Evolutionary conservation across 1,140 invertebrate genomes (phyloP).

Genomic region (Meloidogyne floridensis): DNA sequence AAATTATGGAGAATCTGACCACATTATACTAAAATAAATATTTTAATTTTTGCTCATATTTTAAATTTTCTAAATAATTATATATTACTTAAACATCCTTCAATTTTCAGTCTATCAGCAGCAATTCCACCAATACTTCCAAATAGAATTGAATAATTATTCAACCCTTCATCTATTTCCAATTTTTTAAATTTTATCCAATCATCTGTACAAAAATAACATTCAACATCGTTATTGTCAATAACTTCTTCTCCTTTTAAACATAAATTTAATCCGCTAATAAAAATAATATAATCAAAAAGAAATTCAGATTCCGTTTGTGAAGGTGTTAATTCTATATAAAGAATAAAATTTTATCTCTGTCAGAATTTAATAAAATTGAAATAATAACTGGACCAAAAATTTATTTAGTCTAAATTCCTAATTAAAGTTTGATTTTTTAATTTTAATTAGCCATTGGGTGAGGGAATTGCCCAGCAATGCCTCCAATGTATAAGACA

Average conservation of each 20-base stretch:
- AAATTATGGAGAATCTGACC: too few species aligned
- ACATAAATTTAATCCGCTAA: constrained; percentile 7
- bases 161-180: background rate
- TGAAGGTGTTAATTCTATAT: background rate
- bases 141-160: background rate
- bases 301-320: background rate
- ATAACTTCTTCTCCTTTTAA: background rate
- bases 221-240: background rate
- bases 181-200: constrained; percentile 6
- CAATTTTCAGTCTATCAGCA: background rate
- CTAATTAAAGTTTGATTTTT: too few species aligned
- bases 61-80: too few species aligned
- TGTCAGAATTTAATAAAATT: too few species aligned
- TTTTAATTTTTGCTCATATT: too few species aligned
- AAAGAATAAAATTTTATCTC: background rate
- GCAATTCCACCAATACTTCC: background rate
- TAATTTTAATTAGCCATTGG: too few species aligned
- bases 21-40: too few species aligned
- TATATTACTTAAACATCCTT: background rate
- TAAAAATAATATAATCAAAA: constrained; percentile 10
- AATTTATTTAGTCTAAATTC: too few species aligned
- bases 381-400: too few species aligned
- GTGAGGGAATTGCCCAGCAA: too few species aligned
- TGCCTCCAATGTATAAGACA: too few species aligned
- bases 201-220: constrained; percentile 3